Evolutionary conservation across 1,140 invertebrate species (phyloP).

Genomic region (Ceratina japonica): DNA sequence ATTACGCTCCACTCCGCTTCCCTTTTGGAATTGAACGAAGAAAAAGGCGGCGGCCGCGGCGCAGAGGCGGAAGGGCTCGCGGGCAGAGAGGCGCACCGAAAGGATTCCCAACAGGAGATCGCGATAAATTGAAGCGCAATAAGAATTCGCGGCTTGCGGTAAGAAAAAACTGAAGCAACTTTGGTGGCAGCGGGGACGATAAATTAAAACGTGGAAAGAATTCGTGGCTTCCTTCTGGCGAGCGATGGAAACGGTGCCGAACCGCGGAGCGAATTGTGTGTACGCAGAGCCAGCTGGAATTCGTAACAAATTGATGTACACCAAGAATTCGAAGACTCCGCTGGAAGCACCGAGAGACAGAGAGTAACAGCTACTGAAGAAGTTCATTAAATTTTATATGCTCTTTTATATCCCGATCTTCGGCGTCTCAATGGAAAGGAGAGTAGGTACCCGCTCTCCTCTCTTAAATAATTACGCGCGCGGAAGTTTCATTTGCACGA

Average conservation of each 20-base stretch:
- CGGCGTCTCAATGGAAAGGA: background rate
- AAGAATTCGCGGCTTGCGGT: constrained; percentile 25
- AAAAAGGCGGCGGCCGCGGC: constrained; percentile 57
- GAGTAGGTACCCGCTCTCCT: background rate
- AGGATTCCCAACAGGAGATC: background rate
- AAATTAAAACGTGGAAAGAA: constrained; percentile 31
- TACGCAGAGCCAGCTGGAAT: constrained; percentile 3
- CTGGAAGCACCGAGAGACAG: background rate
- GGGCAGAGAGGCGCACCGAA: background rate
- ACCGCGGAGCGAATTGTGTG: constrained; percentile 4
- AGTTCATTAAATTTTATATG: background rate
- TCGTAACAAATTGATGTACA: constrained; percentile 34
- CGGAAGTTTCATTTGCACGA: too few relatives aligned
- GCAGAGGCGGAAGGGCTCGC: background rate
- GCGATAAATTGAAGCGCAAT: constrained; percentile 29
- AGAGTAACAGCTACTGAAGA: constrained; percentile 24
- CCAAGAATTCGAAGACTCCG: constrained; percentile 26
- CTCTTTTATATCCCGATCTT: background rate
- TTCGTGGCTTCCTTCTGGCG: constrained; percentile 3
- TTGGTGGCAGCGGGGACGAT: constrained; percentile 30
- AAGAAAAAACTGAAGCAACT: constrained; percentile 34
- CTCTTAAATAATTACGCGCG: too few relatives aligned
- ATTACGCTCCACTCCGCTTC: constrained; percentile 9
- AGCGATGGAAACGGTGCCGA: background rate
- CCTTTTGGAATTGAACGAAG: background rate